Evolutionary conservation across 2,113 vertebrate species (phyloP), one percentile per base, ranked within the genome.

Genomic region (Trichomycterus rosablanca): DNA sequence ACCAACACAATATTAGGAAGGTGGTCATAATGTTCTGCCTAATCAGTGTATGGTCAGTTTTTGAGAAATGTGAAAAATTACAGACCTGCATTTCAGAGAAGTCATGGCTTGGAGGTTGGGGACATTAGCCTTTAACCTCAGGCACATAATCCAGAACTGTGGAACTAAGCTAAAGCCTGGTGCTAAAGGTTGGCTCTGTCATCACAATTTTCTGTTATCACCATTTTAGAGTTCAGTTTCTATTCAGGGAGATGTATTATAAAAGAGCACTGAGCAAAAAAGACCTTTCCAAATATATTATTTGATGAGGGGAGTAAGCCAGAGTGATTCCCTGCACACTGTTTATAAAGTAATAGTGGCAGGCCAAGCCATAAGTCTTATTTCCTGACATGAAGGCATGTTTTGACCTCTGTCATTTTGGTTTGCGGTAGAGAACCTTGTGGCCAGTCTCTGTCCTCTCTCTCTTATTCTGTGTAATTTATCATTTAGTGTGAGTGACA

Each of bases 351-450:
- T 44, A 46, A 24, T 63, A 59, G 18, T 62, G 68, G 67, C 48
- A 43, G 42, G 46, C 46, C 57, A 56, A 69, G 66, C 67, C 68
- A 63, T 65, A 62, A 52, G 64, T 61, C 67, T 66, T 76, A 58
- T 77, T 76, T 76, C 76, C 74, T 78, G 74, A 79, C 77, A 71
- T 50, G 24, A 63, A 72, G 70, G 67, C 74, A 70, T 71, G 73
- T 78, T 80, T 76, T 76, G 76, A 74, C 71, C 74, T 63, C 76
- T 82, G 76, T 77, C 74, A 75, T 81, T 77, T 81, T 76, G 79
- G 79, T 79, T 72, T 81, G 77, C 54, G 77, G 79, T 71, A 5
- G 54, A 30, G 67, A 18, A 72, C 59, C 74, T 58, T 78, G 71
- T 74, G 80, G 74, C 74, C 76, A 68, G 67, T 65, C 63, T 18